These are phyloP conservation scores for Colletes latitarsis DNA, from an alignment of 1,140 invertebrate genomes.

Conservation along the genomic window DNA sequence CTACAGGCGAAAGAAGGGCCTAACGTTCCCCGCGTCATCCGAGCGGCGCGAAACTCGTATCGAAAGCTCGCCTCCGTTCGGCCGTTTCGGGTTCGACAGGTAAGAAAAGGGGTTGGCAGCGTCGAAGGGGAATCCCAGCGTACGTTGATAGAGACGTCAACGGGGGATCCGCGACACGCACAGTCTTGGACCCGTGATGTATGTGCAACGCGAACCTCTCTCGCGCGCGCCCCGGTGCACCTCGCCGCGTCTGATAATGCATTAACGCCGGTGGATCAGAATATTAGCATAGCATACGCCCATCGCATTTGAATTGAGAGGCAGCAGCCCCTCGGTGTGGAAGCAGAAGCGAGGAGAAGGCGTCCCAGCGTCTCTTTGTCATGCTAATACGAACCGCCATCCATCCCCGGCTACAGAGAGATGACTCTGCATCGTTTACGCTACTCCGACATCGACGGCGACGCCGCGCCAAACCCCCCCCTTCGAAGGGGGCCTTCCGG, in stretches of 20 bases:
- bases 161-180: slow-evolving; percentile 17
- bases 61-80: too few species aligned
- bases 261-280: slow-evolving; percentile 75
- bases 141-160: slow-evolving; percentile 17
- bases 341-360: slow-evolving; percentile 74
- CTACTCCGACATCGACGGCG: slow-evolving; percentile 52
- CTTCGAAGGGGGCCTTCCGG: slow-evolving; percentile 32
- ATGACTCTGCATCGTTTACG: slow-evolving; percentile 70
- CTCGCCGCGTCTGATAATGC: slow-evolving; percentile 74
- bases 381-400: slow-evolving; percentile 77
- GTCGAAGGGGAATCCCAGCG: neutral
- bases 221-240: slow-evolving; percentile 49
- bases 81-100: neutral
- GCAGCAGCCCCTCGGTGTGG: slow-evolving; percentile 71
- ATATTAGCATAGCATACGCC: slow-evolving; percentile 82
- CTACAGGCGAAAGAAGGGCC: too few species aligned
- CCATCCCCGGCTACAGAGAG: slow-evolving; percentile 71
- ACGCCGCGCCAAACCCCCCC: slow-evolving; percentile 1
- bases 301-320: slow-evolving; percentile 81
- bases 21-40: too few species aligned
- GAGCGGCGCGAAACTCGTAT: too few species aligned
- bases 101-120: slow-evolving; percentile 1
- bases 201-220: slow-evolving; percentile 12
- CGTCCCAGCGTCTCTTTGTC: slow-evolving; percentile 79
- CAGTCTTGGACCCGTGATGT: slow-evolving; percentile 16